Conservation (phyloP, 1,140 invertebrate species). For the Vanessa tameamea region DNA sequence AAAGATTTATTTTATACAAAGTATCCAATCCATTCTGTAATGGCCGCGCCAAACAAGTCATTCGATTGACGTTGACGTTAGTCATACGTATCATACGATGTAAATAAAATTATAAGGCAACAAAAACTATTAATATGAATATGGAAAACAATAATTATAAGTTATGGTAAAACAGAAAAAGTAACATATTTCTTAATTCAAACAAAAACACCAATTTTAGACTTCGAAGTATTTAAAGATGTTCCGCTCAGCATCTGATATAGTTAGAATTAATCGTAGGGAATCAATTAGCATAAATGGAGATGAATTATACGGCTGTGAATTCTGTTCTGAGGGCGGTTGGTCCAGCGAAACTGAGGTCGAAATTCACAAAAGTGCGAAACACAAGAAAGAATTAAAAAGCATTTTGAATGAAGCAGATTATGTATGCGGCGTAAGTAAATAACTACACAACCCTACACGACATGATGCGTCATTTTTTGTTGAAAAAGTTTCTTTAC, state of each 20-base stretch:
- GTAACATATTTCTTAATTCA: too few relatives aligned
- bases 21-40: background rate
- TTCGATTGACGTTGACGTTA: background rate
- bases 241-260: constrained; percentile 38
- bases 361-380: constrained; percentile 44
- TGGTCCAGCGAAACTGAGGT: constrained; percentile 57
- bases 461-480: too few relatives aligned
- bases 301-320: constrained; percentile 37
- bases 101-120: background rate
- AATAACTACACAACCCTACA: too few relatives aligned
- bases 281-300: background rate
- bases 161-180: too few relatives aligned
- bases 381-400: background rate
- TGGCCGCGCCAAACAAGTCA: background rate
- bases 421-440: constrained; percentile 30
- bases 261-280: background rate
- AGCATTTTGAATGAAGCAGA: background rate
- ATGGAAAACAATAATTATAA: background rate
- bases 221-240: constrained; percentile 9
- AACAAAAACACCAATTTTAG: too few relatives aligned
- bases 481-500: too few relatives aligned
- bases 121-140: background rate
- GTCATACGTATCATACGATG: background rate
- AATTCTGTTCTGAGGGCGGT: constrained; percentile 43
- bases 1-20: background rate